Conservation (phyloP, 1,140 invertebrate genomes). For the Oncopeltus fasciatus region DNA sequence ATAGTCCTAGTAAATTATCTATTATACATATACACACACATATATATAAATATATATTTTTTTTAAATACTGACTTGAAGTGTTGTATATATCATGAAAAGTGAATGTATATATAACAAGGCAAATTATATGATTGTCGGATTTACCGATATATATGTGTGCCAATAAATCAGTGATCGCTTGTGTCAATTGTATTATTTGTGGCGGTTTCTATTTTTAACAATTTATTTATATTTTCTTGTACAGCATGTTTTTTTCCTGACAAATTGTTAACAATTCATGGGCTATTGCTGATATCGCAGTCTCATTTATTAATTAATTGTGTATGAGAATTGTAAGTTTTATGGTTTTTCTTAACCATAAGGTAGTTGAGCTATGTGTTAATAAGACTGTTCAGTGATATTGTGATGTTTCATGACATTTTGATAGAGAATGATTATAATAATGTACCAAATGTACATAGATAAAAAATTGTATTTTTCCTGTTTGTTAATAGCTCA, state of each 20-base stretch:
- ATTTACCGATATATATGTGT: background rate
- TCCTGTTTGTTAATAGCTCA: no score
- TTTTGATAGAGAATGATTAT: background rate
- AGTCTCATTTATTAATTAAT: no score
- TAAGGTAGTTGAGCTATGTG: background rate
- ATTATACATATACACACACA: no score
- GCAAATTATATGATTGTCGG: background rate
- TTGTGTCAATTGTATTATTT: background rate
- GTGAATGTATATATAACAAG: background rate
- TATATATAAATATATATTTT: background rate
- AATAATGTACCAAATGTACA: background rate
- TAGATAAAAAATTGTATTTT: no score
- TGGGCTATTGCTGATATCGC: background rate
- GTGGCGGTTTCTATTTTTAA: background rate
- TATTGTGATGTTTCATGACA: constrained; percentile 6
- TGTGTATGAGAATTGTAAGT: background rate
- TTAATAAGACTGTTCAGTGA: constrained; percentile 3
- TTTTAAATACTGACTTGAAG: background rate
- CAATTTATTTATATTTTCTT: background rate
- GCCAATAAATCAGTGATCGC: constrained; percentile 1
- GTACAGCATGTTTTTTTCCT: background rate
- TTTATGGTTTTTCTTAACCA: background rate
- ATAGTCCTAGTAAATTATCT: constrained; percentile 1
- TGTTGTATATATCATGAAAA: background rate
- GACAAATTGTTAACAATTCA: background rate